Base-by-base conservation (phyloP, 2,113 vertebrate genomes). In the Lichenostomus cassidix region DNA sequence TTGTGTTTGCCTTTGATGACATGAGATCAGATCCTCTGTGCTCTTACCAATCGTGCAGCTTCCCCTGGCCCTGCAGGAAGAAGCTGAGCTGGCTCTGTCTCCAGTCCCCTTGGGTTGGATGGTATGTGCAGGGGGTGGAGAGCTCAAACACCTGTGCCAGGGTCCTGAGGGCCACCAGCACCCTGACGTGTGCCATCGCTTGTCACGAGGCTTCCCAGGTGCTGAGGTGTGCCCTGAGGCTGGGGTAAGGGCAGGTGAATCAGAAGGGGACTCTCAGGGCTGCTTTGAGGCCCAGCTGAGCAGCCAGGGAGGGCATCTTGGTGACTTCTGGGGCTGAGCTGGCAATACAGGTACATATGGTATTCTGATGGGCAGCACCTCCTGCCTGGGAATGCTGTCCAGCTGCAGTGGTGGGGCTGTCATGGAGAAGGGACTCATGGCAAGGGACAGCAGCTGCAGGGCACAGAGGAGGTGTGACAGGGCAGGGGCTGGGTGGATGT, bases 301-400 rank as follows among this genome's bases (percentile, higher is more conserved):
- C 60, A 79, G 56, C 15, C 29, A 25, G 37, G 29, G 9, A 31
- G 46, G 23, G 39, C 58, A 65, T 19, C 23, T 63, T 5, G 39
- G 47, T 37, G 65, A 37, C 74, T 17, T 65, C 22, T 37, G 31
- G 58, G 69, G 69, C 56, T 84, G 77, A 39, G 39, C 56, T 64
- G 56, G n/a, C 62, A 13, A 2, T 49, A 19, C 25, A 35, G 41
- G 28, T 11, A 41, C 11, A 8, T 0, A 0, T 19, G 69, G 68
- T 15, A 10, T 9, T 87, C 59, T 67, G 76, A n/a, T 15, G 35
- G 52, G 37, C 14, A 8, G 89, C 76, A 31, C 16, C 35, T 62
- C 10, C 8, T 52, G 13, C 27, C 42, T 14, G 69, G 46, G 46
- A 56, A 11, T 28, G 67, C 13, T 73, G 53, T 16, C 21, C 37